A percentile compares a stretch with the other conserved stretches of the same genome.
These are phyloP conservation scores for Brachirus orientalis DNA, from an alignment of 2,113 vertebrate species.

Conservation along the genomic window DNA sequence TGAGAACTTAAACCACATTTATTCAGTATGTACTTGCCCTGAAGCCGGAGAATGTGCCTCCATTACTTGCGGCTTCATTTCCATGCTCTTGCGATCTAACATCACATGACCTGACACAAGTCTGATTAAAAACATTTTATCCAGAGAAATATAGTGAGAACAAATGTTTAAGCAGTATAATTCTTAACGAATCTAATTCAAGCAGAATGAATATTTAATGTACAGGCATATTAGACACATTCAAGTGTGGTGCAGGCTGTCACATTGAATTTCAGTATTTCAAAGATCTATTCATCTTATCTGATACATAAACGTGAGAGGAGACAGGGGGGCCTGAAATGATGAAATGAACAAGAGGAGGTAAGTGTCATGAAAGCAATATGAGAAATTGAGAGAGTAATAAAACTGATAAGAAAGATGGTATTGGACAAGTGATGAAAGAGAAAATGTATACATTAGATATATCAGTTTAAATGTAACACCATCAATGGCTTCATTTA, in stretches of 20 bases:
- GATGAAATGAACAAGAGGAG: too few species aligned
- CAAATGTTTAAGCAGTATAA: not conserved
- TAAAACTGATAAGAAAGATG: too few species aligned
- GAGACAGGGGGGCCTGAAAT: not conserved
- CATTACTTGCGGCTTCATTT: conserved; percentile 13
- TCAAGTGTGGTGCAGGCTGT: conserved; percentile 1
- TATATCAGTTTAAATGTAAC: too few species aligned
- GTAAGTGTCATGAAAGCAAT: too few species aligned
- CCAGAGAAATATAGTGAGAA: not conserved
- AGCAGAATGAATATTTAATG: conserved; percentile 22
- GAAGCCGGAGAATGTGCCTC: conserved; percentile 24
- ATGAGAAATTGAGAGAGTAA: too few species aligned
- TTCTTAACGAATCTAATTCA: conserved; percentile 22
- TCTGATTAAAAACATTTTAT: conserved; percentile 33
- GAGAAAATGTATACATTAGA: too few species aligned
- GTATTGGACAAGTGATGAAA: too few species aligned
- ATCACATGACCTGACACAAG: too few species aligned
- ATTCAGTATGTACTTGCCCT: conserved; percentile 2
- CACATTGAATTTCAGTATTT: not conserved
- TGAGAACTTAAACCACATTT: too few species aligned
- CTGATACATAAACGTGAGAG: conserved; percentile 28
- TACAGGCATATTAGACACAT: conserved; percentile 12
- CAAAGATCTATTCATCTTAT: conserved; percentile 28
- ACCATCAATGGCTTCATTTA: too few species aligned
- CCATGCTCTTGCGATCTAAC: conserved; percentile 5